These are phyloP conservation scores for Liopterus haemorrhoidalis DNA, from an alignment of 2,888 invertebrate genomes.

Conservation along the genomic window DNA sequence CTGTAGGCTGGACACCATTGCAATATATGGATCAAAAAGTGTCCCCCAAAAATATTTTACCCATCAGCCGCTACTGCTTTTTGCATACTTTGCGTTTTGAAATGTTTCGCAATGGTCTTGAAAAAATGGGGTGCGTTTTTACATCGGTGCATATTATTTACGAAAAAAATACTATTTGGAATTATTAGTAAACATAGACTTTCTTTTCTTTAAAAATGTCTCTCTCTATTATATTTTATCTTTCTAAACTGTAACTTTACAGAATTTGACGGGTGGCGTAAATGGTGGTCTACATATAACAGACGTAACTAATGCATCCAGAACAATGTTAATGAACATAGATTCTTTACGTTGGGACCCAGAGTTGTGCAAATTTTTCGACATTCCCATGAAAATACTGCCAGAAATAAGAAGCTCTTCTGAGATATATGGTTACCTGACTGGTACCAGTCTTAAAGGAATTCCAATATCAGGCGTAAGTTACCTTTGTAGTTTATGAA, in stretches of 20 bases:
- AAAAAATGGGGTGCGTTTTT: too few species aligned
- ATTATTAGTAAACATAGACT: conserved; percentile 1
- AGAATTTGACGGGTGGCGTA: conserved; percentile 66
- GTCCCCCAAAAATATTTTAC: too few species aligned
- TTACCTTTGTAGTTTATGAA: background rate
- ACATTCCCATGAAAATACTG: conserved; percentile 74
- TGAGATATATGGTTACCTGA: conserved; percentile 82
- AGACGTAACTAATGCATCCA: conserved; percentile 94
- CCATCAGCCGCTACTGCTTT: too few species aligned
- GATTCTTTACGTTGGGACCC: conserved; percentile 84
- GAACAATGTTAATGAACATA: conserved; percentile 94
- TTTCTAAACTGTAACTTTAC: conserved; percentile 23
- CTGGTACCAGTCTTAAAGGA: conserved; percentile 66
- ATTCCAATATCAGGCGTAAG: conserved; percentile 83
- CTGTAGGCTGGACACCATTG: too few species aligned
- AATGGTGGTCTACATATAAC: conserved; percentile 73
- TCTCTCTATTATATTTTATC: conserved; percentile 17
- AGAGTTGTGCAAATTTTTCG: conserved; percentile 81
- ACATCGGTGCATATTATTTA: too few species aligned
- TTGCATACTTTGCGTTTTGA: too few species aligned
- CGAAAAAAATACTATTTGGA: conserved; percentile 52
- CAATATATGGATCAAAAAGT: too few species aligned
- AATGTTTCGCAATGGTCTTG: too few species aligned
- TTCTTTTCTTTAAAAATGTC: conserved; percentile 3
- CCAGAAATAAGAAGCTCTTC: conserved; percentile 88